phyloP scores from a whole-genome alignment of 1,140 invertebrate species.

The Nasonia longicornis region DNA sequence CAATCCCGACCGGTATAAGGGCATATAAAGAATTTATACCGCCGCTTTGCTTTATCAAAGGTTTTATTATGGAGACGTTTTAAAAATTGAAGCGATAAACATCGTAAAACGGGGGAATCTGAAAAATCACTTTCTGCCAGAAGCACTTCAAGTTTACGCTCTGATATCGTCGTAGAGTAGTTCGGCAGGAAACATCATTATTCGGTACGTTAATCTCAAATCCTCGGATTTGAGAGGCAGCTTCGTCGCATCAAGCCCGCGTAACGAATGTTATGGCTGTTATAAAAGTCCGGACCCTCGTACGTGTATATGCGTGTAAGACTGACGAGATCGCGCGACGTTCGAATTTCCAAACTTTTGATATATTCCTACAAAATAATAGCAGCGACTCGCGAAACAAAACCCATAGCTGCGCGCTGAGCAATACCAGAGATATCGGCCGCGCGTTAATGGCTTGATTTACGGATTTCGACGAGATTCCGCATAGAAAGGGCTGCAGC shows the following conservation, averaged over 20 bases:
- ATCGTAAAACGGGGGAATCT: background rate
- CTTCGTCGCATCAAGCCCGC: background rate
- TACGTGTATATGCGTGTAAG: too few relatives aligned
- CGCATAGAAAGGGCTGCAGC: background rate
- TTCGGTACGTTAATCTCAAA: conserved; percentile 27
- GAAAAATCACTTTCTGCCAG: background rate
- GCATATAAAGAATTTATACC: background rate
- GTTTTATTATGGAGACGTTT: background rate
- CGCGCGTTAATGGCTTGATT: conserved; percentile 30
- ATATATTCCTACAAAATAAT: background rate
- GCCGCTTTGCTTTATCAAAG: background rate
- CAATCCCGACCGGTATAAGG: background rate
- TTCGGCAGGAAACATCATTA: background rate
- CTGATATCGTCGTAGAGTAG: background rate
- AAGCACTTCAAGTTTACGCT: background rate
- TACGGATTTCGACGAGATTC: conserved; percentile 20
- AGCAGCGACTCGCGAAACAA: background rate
- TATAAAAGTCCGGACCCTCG: background rate
- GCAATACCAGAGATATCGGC: background rate
- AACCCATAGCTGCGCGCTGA: background rate
- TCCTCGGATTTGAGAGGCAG: background rate
- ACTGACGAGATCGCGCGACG: too few relatives aligned
- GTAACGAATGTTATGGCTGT: conserved; percentile 1
- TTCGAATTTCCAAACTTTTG: too few relatives aligned
- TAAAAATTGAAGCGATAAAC: background rate